phyloP scores from a whole-genome alignment of 2,797 vertebrate genomes.

The Pelobates cultripes region DNA sequence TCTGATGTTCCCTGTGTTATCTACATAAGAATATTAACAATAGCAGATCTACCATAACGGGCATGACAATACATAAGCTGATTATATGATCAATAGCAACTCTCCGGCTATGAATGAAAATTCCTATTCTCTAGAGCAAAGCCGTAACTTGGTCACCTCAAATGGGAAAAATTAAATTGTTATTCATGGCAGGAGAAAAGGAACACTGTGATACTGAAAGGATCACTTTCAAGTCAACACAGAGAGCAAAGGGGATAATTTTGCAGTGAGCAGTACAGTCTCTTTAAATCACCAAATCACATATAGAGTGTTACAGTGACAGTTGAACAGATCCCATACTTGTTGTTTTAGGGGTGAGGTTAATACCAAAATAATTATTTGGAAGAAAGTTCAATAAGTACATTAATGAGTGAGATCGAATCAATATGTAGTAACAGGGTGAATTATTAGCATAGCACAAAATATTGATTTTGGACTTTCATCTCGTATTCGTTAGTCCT shows the following conservation, averaged over 20 bases:
- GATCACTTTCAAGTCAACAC: background rate
- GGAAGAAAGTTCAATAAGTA: constrained; percentile 22
- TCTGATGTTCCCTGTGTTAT: background rate
- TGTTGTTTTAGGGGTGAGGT: background rate
- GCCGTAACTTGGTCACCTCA: constrained; percentile 36
- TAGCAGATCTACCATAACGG: background rate
- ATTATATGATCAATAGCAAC: constrained; percentile 13
- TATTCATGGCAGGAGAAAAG: too few relatives aligned
- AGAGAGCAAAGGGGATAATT: too few relatives aligned
- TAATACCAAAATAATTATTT: constrained; percentile 29
- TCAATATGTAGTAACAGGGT: constrained; percentile 19
- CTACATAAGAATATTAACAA: background rate
- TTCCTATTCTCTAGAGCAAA: background rate
- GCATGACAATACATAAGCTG: constrained; percentile 22
- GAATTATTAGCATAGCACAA: constrained; percentile 41
- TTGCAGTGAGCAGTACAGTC: too few relatives aligned
- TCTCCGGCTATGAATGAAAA: constrained; percentile 21
- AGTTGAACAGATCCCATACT: background rate
- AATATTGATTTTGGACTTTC: constrained; percentile 61
- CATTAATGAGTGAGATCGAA: constrained; percentile 28
- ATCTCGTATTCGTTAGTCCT: constrained; percentile 52
- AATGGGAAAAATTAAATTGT: background rate
- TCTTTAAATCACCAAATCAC: too few relatives aligned
- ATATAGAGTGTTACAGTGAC: too few relatives aligned
- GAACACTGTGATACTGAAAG: background rate